These are phyloP conservation scores for Andrena cerasifolii DNA, from an alignment of 1,140 invertebrate genomes.

Conservation along the genomic window DNA sequence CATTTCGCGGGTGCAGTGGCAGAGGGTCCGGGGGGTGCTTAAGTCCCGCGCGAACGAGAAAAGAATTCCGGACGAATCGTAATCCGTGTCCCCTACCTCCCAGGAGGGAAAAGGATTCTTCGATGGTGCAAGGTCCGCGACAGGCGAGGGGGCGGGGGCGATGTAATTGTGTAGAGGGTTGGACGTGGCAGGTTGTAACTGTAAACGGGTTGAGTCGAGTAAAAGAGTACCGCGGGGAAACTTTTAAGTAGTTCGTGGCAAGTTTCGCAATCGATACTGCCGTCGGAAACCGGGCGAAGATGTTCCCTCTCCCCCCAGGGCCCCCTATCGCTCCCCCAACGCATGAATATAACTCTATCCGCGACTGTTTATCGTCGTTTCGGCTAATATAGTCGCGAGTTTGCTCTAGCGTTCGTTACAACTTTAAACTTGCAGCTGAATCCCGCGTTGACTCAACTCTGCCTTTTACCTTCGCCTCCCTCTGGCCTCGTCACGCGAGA, in stretches of 20 bases:
- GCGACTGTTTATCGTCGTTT: slow-evolving; percentile 39
- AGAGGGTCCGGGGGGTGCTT: background rate
- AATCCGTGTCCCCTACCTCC: background rate
- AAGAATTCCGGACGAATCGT: slow-evolving; percentile 25
- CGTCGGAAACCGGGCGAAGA: slow-evolving; percentile 2
- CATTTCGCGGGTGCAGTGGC: background rate
- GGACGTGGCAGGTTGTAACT: background rate
- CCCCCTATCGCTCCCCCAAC: background rate
- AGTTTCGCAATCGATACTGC: slow-evolving; percentile 39
- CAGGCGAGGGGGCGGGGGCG: too few relatives aligned
- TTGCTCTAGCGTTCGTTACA: background rate
- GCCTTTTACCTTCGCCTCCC: too few relatives aligned
- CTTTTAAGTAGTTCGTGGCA: slow-evolving; percentile 29
- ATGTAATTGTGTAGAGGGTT: slow-evolving; percentile 24
- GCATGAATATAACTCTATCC: slow-evolving; percentile 34
- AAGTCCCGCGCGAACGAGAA: slow-evolving; percentile 1
- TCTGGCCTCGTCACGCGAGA: too few relatives aligned
- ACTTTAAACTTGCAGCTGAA: background rate
- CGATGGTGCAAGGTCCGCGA: background rate
- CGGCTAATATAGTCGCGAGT: slow-evolving; percentile 19
- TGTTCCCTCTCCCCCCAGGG: background rate
- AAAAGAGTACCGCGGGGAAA: slow-evolving; percentile 26
- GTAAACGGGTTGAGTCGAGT: slow-evolving; percentile 26
- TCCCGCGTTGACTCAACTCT: too few relatives aligned
- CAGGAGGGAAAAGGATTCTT: background rate